phyloP scores from a whole-genome alignment of 2,113 vertebrate genomes.

The Clarias macrocephalus region DNA sequence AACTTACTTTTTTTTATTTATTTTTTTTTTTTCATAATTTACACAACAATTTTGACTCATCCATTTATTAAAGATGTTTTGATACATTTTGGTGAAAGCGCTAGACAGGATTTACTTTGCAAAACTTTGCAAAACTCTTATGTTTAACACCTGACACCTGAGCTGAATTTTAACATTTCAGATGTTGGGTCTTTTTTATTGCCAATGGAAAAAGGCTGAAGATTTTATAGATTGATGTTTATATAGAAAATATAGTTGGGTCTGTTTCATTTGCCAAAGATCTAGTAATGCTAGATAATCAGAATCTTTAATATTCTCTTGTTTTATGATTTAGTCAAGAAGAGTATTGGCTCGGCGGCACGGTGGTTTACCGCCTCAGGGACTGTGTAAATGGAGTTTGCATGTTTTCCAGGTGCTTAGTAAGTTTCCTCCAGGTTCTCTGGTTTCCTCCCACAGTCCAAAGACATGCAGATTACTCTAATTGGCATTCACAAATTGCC shows the following conservation, averaged over 20 bases:
- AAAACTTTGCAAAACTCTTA: constrained; percentile 20
- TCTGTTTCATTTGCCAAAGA: not conserved
- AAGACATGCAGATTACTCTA: no score
- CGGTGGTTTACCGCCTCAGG: no score
- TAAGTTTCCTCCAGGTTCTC: no score
- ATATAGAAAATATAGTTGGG: not conserved
- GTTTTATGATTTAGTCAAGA: constrained; percentile 18
- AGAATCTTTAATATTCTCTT: constrained; percentile 1
- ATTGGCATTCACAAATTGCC: no score
- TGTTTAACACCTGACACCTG: not conserved
- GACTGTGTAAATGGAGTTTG: no score
- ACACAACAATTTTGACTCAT: constrained; percentile 6
- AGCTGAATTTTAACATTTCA: not conserved
- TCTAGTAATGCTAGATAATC: constrained; percentile 21
- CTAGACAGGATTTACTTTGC: not conserved
- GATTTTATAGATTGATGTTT: not conserved
- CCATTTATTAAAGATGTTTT: constrained; percentile 38
- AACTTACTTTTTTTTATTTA: not conserved
- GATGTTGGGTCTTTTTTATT: not conserved
- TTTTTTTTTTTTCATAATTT: not conserved
- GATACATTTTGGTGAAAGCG: not conserved
- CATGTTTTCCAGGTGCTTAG: no score
- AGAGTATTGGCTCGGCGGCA: not conserved
- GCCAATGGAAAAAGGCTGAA: not conserved
- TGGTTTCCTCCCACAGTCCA: no score